These are phyloP conservation scores for Lepidochitona cinerea DNA, from an alignment of 2,888 invertebrate species.

Conservation along the genomic window DNA sequence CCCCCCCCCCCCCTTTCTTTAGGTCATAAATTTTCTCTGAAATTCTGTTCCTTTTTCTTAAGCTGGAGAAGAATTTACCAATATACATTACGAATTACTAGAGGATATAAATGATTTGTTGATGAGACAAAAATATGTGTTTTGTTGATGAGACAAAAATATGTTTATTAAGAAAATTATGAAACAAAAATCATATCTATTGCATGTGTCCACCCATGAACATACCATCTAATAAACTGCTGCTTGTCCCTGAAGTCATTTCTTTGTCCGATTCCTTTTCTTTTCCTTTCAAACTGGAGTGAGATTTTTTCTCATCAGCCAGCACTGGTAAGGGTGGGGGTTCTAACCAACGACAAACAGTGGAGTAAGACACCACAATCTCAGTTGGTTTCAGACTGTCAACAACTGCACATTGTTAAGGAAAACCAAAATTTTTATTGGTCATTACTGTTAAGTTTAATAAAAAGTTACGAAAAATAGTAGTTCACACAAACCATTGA, in stretches of 20 bases:
- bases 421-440: slow-evolving; percentile 14
- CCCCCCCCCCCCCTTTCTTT: too few relatives aligned
- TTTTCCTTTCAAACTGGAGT: slow-evolving; percentile 47
- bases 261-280: slow-evolving; percentile 61
- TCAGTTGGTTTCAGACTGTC: slow-evolving; percentile 69
- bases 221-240: slow-evolving; percentile 53
- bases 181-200: too few relatives aligned
- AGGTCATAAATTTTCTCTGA: too few relatives aligned
- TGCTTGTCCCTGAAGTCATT: slow-evolving; percentile 52
- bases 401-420: slow-evolving; percentile 60
- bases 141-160: too few relatives aligned
- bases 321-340: slow-evolving; percentile 41
- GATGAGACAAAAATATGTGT: too few relatives aligned
- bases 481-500: not conserved
- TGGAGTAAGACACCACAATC: slow-evolving; percentile 66
- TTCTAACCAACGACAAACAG: slow-evolving; percentile 68
- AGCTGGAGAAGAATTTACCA: too few relatives aligned
- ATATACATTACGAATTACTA: too few relatives aligned
- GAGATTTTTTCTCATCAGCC: slow-evolving; percentile 58
- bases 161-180: too few relatives aligned
- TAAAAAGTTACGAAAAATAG: not conserved
- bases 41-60: too few relatives aligned
- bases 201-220: too few relatives aligned
- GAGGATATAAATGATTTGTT: too few relatives aligned
- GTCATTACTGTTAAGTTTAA: not conserved